A percentile compares a stretch with the other conserved stretches of the same genome.
Conservation (phyloP, 1,140 invertebrate genomes). For the Mizuhopecten yessoensis region DNA sequence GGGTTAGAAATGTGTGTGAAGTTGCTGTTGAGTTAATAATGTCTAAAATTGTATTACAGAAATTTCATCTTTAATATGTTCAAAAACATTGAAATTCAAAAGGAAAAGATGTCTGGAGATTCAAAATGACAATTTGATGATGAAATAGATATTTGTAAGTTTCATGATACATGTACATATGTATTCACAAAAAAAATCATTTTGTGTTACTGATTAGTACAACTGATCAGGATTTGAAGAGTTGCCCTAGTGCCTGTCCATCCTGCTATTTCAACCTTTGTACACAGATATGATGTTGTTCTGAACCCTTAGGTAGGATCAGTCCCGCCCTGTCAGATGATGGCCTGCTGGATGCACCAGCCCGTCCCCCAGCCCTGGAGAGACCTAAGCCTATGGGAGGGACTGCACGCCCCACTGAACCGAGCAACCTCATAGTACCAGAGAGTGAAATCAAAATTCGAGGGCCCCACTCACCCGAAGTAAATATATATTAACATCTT, state of each 20-base stretch:
- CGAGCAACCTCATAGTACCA: background rate
- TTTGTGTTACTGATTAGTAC: too few species aligned
- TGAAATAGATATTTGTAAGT: too few species aligned
- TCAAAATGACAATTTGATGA: too few species aligned
- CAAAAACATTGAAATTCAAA: too few species aligned
- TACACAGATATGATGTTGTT: constrained; percentile 13
- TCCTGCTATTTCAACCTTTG: background rate
- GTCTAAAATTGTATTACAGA: too few species aligned
- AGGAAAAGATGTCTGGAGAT: too few species aligned
- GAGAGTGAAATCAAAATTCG: constrained; percentile 13
- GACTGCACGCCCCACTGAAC: background rate
- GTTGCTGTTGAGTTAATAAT: too few species aligned
- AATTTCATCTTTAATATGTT: too few species aligned
- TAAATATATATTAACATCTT: constrained; percentile 45
- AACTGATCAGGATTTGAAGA: too few species aligned
- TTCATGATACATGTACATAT: too few species aligned
- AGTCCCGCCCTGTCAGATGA: constrained; percentile 67
- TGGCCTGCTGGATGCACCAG: constrained; percentile 50
- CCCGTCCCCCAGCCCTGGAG: background rate
- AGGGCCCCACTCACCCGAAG: constrained; percentile 30
- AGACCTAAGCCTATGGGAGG: background rate
- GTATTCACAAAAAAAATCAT: too few species aligned
- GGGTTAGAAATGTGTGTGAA: too few species aligned
- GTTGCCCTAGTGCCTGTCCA: background rate
- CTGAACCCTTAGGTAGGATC: constrained; percentile 53